phyloP scores from a whole-genome alignment of 2,113 vertebrate species.

The Heterotilapia buettikoferi region DNA sequence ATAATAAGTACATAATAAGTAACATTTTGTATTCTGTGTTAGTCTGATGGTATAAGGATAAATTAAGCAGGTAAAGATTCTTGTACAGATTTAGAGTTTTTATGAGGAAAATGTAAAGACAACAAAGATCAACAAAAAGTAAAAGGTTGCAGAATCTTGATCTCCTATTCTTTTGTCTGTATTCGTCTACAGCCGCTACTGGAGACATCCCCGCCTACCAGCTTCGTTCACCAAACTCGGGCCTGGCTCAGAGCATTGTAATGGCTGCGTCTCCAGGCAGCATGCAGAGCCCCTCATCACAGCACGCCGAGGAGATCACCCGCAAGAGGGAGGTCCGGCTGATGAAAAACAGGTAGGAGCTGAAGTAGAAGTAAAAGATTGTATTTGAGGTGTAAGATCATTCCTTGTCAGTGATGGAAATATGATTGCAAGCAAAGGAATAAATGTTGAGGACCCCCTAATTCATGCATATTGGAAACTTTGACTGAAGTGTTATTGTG shows the following conservation, averaged over 20 bases:
- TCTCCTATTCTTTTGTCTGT: neutral
- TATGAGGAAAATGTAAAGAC: neutral
- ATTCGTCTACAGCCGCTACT: conserved; percentile 78
- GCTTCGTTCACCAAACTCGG: conserved; percentile 84
- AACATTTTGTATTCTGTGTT: neutral
- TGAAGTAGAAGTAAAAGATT: neutral
- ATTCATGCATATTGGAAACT: neutral
- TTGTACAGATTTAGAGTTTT: neutral
- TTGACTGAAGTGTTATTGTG: neutral
- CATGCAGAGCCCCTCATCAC: conserved; percentile 80
- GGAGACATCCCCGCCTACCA: conserved; percentile 93
- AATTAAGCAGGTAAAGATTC: neutral
- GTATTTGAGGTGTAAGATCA: neutral
- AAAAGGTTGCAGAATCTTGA: neutral
- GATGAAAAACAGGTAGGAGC: conserved; percentile 86
- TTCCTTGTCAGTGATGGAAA: neutral
- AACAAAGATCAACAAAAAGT: neutral
- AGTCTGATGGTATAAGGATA: neutral
- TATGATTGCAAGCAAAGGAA: neutral
- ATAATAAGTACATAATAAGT: neutral
- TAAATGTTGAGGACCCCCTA: neutral
- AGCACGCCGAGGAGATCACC: conserved; percentile 85
- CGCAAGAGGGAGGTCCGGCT: conserved; percentile 92
- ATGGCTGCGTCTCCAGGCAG: conserved; percentile 84
- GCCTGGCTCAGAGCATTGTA: conserved; percentile 85